Base-by-base conservation (phyloP, 2,113 vertebrate species). In the Podarcis raffonei region DNA sequence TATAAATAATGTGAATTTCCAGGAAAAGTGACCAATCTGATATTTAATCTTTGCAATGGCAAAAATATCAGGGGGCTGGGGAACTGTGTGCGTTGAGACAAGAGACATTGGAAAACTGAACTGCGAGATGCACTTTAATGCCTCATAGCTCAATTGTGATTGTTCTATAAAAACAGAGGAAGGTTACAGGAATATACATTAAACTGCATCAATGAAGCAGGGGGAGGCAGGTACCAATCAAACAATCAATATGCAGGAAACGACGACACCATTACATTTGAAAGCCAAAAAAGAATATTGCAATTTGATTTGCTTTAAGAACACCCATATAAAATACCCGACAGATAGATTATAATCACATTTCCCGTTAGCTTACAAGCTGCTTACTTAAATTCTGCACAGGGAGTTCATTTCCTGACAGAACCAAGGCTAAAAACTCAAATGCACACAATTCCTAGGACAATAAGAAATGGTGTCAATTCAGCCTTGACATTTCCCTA, bases 111-210 rank as follows among this genome's bases (percentile, higher is more conserved):
- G 79, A 78, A 78, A 84, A 72, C 20, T n/a, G 37, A 77, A 77
- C n/a, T 4, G 27, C 32, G 20, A 83, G 39, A 71, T 66, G 77
- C 9, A 81, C 72, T 90, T 93, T 93, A 94, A 95, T 92, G 65
- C 62, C 20, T 48, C 65, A 16, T 25, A 72, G 66, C 86, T 92
- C 93, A 85, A 86, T 92, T 90, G 92, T 86, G 91, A 95, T 53
- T 89, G 87, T 78, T 95, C 94, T 94, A 91, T 94, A 92, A 94
- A 81, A 95, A 94, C 89, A 89, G 92, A 88, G 84, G 91, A 93
- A 94, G 94, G 95, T 97, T 96, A 96, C 95, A 96, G 96, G 96
- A 97, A 97, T 94, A 93, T 94, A 93, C 95, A 97, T 96, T 96
- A 96, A 96, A 96, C 90, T 92, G 94, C 93, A 94, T 96, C 96